Evolutionary conservation across 2,797 vertebrate species (phyloP).

Genomic region (Limnodromus scolopaceus): DNA sequence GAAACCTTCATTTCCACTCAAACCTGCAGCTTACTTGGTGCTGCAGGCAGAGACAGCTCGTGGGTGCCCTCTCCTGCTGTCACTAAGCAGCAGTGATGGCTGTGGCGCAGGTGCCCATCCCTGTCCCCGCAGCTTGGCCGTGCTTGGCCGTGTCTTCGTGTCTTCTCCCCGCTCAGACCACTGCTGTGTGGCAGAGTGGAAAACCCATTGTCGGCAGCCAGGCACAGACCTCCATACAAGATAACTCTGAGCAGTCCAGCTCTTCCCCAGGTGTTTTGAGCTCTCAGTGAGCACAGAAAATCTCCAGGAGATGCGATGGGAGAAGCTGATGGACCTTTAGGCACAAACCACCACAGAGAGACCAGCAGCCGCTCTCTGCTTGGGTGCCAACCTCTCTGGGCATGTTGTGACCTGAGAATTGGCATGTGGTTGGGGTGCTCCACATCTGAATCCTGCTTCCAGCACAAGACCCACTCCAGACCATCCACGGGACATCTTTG

Average conservation of each 20-base stretch:
- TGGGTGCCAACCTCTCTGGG: background rate
- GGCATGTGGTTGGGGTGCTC: background rate
- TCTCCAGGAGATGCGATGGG: background rate
- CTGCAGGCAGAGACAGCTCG: background rate
- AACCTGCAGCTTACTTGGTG: background rate
- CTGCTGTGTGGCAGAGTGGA: fast-evolving
- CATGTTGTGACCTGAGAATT: background rate
- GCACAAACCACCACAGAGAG: background rate
- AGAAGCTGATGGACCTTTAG: background rate
- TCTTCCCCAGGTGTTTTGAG: background rate
- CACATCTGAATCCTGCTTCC: background rate
- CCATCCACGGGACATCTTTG: background rate
- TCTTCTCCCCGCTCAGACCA: fast-evolving
- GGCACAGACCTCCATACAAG: fast-evolving
- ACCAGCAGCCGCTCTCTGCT: fast-evolving
- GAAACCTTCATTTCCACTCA: fast-evolving
- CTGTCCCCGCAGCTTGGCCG: fast-evolving
- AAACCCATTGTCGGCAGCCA: fast-evolving
- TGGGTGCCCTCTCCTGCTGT: conserved; percentile 47
- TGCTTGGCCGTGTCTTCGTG: fast-evolving
- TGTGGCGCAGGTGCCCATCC: fast-evolving
- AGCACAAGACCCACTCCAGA: background rate
- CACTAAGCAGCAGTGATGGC: background rate
- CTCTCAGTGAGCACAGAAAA: background rate
- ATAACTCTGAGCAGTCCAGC: background rate